Base-by-base conservation (phyloP, 2,113 vertebrate species). In the Tachuris rubrigastra region DNA sequence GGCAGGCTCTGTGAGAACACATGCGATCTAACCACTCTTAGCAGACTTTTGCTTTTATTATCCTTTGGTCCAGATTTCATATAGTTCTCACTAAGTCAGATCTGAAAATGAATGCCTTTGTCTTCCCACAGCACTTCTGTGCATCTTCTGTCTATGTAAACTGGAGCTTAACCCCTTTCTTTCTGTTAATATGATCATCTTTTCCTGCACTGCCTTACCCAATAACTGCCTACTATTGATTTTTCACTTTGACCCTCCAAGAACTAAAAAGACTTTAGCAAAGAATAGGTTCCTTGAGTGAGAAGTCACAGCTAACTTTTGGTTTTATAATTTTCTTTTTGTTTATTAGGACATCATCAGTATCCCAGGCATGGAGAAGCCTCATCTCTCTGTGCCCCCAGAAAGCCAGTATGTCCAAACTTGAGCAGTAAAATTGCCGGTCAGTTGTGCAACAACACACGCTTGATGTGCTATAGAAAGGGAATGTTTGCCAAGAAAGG, bases 61-160 rank as follows among this genome's bases (percentile, higher is more conserved):
- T 81, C 31, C 72, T 91, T 77, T 83, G 50, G 71, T 87, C 63
- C 55, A 66, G 59, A 74, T 83, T 93, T 93, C 56, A 25, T 47
- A 23, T 8, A 59, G 31, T 72, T 94, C 74, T 87, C 42, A 49
- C 22, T 77, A 91, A 47, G 49, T 85, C 81, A 67, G 72, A 44
- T 79, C 56, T 82, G 87, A 87, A 94, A 89, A 75, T 39, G 12
- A 76, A 69, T 90, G n/a, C 28, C 44, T 83, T 91, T 93, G 78
- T 73, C 78, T 88, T 96, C 88, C 85, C 71, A 83, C 77, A 83
- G 58, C 71, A 91, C 63, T 90, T 89, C 59, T 71, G 72, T 89
- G 72, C 35, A 5, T 92, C 30, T 71, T 83, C 35, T 89, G 19
- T 53, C 37, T 82, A 6, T 41, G 13, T 53, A 68, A 79, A 74